Evolutionary conservation across 2,113 vertebrate species (phyloP).

Genomic region (Gallinago undulata): DNA sequence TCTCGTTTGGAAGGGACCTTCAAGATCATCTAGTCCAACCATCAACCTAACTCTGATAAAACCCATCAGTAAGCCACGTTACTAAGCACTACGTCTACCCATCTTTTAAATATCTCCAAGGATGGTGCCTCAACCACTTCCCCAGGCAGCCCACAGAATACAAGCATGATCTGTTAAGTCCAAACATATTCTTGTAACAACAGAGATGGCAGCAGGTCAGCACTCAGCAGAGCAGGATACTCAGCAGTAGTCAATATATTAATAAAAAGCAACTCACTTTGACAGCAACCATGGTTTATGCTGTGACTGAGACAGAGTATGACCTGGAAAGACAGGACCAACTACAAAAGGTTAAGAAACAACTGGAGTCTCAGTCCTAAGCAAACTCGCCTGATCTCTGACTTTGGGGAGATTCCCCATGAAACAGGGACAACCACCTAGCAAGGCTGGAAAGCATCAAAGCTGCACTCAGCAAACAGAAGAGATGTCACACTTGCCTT

Average conservation of each 20-base stretch:
- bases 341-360: not conserved
- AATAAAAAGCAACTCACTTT: not conserved
- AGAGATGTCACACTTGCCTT: rapidly evolving
- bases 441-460: not conserved
- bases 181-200: not conserved
- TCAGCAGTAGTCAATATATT: not conserved
- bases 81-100: too few relatives aligned
- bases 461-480: not conserved
- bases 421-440: not conserved
- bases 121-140: too few relatives aligned
- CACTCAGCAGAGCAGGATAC: not conserved
- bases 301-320: not conserved
- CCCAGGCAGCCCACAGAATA: not conserved
- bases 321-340: not conserved
- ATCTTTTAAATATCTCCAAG: too few relatives aligned
- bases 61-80: too few relatives aligned
- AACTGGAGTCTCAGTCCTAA: not conserved
- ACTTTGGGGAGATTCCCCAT: not conserved
- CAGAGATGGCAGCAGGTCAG: not conserved
- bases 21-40: too few relatives aligned
- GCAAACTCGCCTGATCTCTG: not conserved
- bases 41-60: too few relatives aligned
- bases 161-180: not conserved
- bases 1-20: too few relatives aligned
- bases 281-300: too few relatives aligned